Percentiles rank a stretch among this genome's conserved stretches.
phyloP scores from a whole-genome alignment of 2,797 vertebrate genomes.

The Acestrorhynchus altus region DNA sequence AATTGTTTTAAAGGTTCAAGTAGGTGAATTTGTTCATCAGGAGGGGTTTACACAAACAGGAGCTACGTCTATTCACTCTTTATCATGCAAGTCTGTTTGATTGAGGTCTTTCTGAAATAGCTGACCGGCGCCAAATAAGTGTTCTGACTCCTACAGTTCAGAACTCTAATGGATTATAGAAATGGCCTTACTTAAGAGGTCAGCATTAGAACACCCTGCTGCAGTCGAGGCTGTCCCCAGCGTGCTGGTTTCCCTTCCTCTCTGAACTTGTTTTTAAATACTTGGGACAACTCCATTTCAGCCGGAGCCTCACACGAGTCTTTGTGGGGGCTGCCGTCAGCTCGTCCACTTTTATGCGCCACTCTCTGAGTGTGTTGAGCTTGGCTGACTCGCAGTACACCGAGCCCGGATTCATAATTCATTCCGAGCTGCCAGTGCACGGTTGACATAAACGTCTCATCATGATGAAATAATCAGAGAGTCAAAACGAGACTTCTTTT shows the following conservation, averaged over 20 bases:
- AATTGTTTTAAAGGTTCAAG: too few species aligned
- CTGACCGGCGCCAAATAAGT: too few species aligned
- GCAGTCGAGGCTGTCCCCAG: neutral
- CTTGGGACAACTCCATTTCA: neutral
- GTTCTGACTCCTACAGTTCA: neutral
- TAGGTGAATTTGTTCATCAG: too few species aligned
- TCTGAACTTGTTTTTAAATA: neutral
- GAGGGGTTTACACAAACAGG: too few species aligned
- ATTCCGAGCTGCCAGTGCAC: slow-evolving; percentile 34
- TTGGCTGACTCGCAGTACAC: slow-evolving; percentile 1
- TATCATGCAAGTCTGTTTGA: too few species aligned
- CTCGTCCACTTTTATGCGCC: neutral
- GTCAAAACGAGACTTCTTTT: slow-evolving; percentile 45
- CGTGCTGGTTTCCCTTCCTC: neutral
- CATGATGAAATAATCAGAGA: slow-evolving; percentile 59
- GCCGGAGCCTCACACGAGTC: neutral
- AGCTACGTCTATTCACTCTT: too few species aligned
- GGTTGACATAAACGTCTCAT: slow-evolving; percentile 52
- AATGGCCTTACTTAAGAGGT: neutral
- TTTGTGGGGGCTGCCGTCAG: neutral
- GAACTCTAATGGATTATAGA: neutral
- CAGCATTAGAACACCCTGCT: neutral
- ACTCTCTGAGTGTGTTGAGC: neutral
- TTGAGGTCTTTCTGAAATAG: too few species aligned
- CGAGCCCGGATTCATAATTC: slow-evolving; percentile 35